phyloP scores from a whole-genome alignment of 2,888 invertebrate species.

The Pimpla rufipes region DNA sequence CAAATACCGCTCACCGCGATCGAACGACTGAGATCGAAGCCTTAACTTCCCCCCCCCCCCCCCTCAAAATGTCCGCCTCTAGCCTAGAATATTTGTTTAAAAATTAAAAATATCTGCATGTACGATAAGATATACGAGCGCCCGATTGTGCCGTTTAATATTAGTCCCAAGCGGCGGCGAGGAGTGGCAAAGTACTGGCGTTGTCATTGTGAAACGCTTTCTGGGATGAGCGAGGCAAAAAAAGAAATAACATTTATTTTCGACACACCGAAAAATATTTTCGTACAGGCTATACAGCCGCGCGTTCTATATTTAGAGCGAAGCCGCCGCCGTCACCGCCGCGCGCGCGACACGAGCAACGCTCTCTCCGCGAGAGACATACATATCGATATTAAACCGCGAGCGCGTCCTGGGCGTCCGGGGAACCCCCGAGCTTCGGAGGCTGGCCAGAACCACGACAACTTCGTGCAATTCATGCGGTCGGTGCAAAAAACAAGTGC shows the following conservation, averaged over 20 bases:
- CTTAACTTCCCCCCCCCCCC: background rate
- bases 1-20: background rate
- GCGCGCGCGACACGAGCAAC: no score
- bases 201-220: background rate
- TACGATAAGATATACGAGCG: background rate
- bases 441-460: slow-evolving; percentile 22
- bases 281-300: background rate
- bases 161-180: background rate
- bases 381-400: slow-evolving; percentile 48
- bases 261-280: slow-evolving; percentile 3
- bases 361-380: slow-evolving; percentile 27
- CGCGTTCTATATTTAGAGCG: background rate
- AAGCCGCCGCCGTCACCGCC: slow-evolving; percentile 41
- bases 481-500: background rate
- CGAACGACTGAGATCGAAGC: no score
- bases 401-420: slow-evolving; percentile 6
- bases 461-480: slow-evolving; percentile 36
- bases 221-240: background rate
- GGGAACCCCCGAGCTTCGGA: slow-evolving; percentile 29
- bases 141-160: background rate
- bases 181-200: background rate
- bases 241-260: background rate
- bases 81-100: no score
- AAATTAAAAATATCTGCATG: background rate
- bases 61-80: no score